Percentiles rank a stretch among this genome's conserved stretches.
Evolutionary conservation across 2,888 invertebrate species (phyloP).

Genomic region (Steromphala cineraria): DNA sequence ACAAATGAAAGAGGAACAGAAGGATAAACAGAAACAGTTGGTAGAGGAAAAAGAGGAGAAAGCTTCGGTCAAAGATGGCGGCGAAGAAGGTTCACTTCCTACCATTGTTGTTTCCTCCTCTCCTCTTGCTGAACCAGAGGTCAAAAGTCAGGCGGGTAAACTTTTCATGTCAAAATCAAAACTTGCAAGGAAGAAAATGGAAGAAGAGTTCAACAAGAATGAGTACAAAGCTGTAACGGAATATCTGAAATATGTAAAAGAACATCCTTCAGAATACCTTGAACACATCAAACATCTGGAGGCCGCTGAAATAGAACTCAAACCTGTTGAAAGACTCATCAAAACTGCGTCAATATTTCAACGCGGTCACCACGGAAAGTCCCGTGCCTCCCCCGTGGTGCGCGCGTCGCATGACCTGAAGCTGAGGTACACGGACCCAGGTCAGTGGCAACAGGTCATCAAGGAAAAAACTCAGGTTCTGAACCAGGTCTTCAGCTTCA

Average conservation of each 20-base stretch:
- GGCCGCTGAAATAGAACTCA: conserved; percentile 21
- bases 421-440: conserved; percentile 39
- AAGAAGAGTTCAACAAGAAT: conserved; percentile 34
- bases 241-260: conserved; percentile 58
- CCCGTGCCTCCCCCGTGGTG: conserved; percentile 34
- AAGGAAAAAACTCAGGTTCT: conserved; percentile 23
- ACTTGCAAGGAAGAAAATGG: conserved; percentile 11
- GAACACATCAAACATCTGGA: not conserved
- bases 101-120: not conserved
- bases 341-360: conserved; percentile 44
- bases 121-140: not conserved
- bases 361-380: conserved; percentile 41
- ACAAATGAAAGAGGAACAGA: conserved; percentile 39
- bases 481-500: not conserved
- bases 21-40: not conserved
- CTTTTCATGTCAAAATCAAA: not conserved
- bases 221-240: conserved; percentile 54
- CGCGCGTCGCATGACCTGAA: conserved; percentile 50
- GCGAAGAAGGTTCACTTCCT: not conserved
- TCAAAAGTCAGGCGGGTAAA: not conserved
- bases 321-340: conserved; percentile 39
- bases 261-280: conserved; percentile 55
- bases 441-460: conserved; percentile 27
- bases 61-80: not conserved
- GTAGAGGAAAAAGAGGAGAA: not conserved